These are phyloP conservation scores for Syngnathus rostellatus DNA, from an alignment of 2,797 vertebrate genomes.

Conservation along the genomic window DNA sequence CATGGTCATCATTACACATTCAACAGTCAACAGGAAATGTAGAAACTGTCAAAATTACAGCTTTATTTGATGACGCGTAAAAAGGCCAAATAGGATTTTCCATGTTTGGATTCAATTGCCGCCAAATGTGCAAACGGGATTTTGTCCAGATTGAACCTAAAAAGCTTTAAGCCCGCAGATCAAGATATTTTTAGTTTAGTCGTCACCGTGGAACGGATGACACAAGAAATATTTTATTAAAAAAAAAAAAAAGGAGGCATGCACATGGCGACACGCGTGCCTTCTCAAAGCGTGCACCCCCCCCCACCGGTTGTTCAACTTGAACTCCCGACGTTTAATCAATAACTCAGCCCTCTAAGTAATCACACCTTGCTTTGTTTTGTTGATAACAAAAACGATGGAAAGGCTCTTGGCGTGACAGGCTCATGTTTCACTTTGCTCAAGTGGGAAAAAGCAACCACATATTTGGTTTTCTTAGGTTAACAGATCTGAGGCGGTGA, in stretches of 20 bases:
- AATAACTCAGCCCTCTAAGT: not conserved
- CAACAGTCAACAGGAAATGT: not conserved
- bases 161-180: not conserved
- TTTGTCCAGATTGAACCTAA: not conserved
- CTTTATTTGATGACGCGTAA: not conserved
- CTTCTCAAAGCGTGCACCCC: slow-evolving; percentile 10
- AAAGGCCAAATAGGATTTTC: not conserved
- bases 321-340: slow-evolving; percentile 1
- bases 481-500: slow-evolving; percentile 13
- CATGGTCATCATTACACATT: not conserved
- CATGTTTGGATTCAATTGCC: not conserved
- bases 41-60: not conserved
- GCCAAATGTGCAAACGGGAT: slow-evolving; percentile 2
- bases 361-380: slow-evolving; percentile 3
- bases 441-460: not conserved
- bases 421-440: not conserved
- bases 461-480: not conserved
- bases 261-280: not conserved
- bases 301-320: not conserved
- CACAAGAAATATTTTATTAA: not conserved
- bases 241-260: not conserved
- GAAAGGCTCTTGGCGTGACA: not conserved
- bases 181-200: not conserved
- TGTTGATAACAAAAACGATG: not conserved
- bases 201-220: not conserved